Conservation (phyloP, 1,140 invertebrate species). For the Drosophila lacteicornis region DNA sequence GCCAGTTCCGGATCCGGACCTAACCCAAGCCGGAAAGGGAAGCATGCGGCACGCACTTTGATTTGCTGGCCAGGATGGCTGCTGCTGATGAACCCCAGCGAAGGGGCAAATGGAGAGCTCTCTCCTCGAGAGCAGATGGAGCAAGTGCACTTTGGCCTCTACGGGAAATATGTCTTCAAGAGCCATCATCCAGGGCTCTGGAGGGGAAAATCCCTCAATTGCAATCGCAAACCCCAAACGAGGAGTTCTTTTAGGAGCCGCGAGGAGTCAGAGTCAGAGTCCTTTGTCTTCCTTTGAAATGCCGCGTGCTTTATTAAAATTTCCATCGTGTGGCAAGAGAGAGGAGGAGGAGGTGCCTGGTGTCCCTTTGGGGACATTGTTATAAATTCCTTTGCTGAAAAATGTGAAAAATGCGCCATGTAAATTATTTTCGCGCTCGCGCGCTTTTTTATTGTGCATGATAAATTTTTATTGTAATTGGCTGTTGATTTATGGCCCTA, state of each 20-base stretch:
- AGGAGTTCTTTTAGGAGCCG: conserved; percentile 13
- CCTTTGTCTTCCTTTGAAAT: conserved; percentile 56
- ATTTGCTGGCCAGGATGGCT: conserved; percentile 59
- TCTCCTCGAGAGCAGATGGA: conserved; percentile 11
- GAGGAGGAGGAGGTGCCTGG: background rate
- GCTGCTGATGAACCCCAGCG: conserved; percentile 34
- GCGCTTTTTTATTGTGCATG: conserved; percentile 73
- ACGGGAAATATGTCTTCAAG: conserved; percentile 71
- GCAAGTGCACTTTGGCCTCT: conserved; percentile 65
- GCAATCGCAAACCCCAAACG: conserved; percentile 37
- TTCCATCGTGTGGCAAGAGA: conserved; percentile 52
- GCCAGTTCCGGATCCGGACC: conserved; percentile 42
- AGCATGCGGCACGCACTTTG: conserved; percentile 71
- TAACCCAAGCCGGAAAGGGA: conserved; percentile 67
- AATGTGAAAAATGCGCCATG: conserved; percentile 81
- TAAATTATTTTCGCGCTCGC: conserved; percentile 71
- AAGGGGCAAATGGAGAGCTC: conserved; percentile 22
- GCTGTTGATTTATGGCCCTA: conserved; percentile 77
- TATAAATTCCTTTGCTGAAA: conserved; percentile 75
- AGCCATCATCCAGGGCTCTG: conserved; percentile 30
- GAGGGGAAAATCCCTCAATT: conserved; percentile 28
- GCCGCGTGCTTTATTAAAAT: conserved; percentile 79
- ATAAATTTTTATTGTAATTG: conserved; percentile 83
- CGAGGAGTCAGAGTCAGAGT: background rate
- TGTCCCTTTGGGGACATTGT: conserved; percentile 78